Base-by-base conservation (phyloP, 2,888 invertebrate species). In the Cerastis rubricosa region DNA sequence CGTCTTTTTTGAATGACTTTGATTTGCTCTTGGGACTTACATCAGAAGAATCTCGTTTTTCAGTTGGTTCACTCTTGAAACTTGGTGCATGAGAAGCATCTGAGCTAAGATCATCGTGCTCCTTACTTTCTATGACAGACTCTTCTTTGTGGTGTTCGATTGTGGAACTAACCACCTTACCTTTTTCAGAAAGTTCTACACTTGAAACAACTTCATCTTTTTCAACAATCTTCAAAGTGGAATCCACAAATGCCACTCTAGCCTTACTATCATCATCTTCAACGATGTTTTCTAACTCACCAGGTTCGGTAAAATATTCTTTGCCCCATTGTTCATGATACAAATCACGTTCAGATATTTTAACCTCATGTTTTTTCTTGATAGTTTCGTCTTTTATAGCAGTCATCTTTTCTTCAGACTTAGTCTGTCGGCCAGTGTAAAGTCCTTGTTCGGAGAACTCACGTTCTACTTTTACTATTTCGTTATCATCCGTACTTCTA, bases 291-390 rank as follows among this genome's bases (percentile, higher is more conserved):
- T 97, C 95, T 66, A 97, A 87, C 84, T 97, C 97, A 69, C 92
- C 95, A 59, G 96, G 95, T 89, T 97, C 95, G 19, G 96, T 96
- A 78, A 97, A 97, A 89, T 97, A 97, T 92, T 97, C 97, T 88
- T 96, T 97, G 9, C 97, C 97, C 97, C 97, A 97, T 81, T 97
- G 96, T 83, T 97, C 97, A 89, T 97, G 96, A 11, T 94, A 96
- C 81, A 97, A 87, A 86, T 97, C 97, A 87, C 97, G 92, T 91
- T 97, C 97, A 5, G 97, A 97, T 84, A 97, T 97, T 91, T 97
- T 97, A 0, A 97, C 91, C 90, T 97, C 97, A 75, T 96, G 94
- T 84, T 95, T 95, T 85, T 96, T 97, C 83, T 96, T 96, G 2
- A 94, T 89, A 11, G 94, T 96, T 83, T 96, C 97, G 82, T 97